These are phyloP conservation scores for Antechinus stuartii DNA, from an alignment of 2,113 vertebrate genomes.

Conservation along the genomic window DNA sequence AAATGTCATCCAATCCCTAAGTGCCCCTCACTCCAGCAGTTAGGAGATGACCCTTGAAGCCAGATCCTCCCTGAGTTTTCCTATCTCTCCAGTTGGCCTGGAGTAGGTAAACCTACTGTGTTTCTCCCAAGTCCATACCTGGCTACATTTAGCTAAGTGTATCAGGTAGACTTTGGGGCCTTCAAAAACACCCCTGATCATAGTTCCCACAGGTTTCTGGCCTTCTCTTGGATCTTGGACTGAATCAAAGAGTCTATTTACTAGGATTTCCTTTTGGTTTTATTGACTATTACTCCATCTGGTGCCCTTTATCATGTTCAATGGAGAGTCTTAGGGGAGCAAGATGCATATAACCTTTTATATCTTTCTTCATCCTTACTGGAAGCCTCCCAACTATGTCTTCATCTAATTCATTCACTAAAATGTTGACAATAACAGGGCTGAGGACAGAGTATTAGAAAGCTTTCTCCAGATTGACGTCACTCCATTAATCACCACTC, in stretches of 20 bases:
- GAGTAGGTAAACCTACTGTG: not conserved
- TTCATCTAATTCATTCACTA: not conserved
- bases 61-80: not conserved
- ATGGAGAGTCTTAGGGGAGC: not conserved
- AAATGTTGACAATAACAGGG: not conserved
- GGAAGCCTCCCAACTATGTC: not conserved
- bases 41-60: not conserved
- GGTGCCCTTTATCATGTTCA: not conserved
- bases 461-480: not conserved
- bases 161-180: not conserved
- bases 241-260: not conserved
- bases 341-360: not conserved
- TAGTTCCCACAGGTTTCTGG: not conserved
- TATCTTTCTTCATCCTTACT: not conserved
- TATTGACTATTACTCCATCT: not conserved
- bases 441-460: not conserved
- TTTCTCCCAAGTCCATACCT: not conserved
- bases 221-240: not conserved
- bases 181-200: not conserved
- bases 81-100: not conserved
- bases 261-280: not conserved
- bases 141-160: not conserved
- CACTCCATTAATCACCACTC: not conserved
- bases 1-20: not conserved
- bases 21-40: not conserved